Base-by-base conservation (phyloP, 2,888 invertebrate species). In the Harmothoe impar region DNA sequence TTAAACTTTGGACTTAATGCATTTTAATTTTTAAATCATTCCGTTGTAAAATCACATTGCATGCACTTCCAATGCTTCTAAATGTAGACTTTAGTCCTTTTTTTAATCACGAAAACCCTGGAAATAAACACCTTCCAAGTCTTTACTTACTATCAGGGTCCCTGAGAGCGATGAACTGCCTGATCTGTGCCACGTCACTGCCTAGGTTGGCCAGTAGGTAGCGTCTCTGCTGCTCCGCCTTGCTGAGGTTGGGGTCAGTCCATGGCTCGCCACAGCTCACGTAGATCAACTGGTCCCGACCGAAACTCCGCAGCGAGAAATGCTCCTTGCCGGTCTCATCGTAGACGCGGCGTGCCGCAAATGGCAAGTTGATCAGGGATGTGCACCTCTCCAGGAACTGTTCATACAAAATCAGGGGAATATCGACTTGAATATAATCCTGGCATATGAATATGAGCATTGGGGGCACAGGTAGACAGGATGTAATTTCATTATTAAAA, bases 371-470 rank as follows among this genome's bases (percentile, higher is more conserved):
- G 23, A 96, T 92, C 68, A 95, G 91, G 7, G 90, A 89, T 0
- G 96, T 96, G 92, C 95, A 95, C 54, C 94, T 93, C 90, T 95
- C 95, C 54, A 96, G 92, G 92, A 96, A 96, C 95, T 96, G 93
- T 68, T 93, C 93, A 62, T 15, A 20, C 7, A 62, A n/a, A 43
- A 43, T 7, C 5, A 43, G 43, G 5, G 5, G 3, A 43, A 43
- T 43, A 10, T 43, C 3, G 10, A 43, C 43, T 43, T 7, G 10
- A 43, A 43, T 43, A 3, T 43, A 43, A 43, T 43, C n/a, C n/a
- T n/a, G n/a, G n/a, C n/a, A n/a, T n/a, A n/a, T n/a, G n/a, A n/a
- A n/a, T n/a, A n/a, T n/a, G n/a, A n/a, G n/a, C n/a, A n/a, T n/a
- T n/a, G n/a, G n/a, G n/a, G n/a, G n/a, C n/a, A n/a, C n/a, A n/a